These are phyloP conservation scores for Hypomecis atomaria DNA, from an alignment of 2,888 invertebrate genomes.

Conservation along the genomic window DNA sequence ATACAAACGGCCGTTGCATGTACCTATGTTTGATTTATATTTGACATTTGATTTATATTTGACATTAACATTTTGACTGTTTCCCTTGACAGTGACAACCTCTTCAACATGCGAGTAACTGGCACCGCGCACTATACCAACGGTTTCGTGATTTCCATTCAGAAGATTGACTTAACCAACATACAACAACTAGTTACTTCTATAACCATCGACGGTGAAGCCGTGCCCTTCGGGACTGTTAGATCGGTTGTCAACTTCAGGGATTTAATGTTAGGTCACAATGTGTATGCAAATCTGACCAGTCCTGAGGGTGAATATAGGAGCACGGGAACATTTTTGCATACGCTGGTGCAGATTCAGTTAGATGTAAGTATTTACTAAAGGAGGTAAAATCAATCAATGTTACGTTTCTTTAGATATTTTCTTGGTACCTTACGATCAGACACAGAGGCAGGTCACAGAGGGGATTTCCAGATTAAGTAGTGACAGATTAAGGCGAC, in stretches of 20 bases:
- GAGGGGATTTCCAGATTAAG: too few species aligned
- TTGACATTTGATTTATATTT: too few species aligned
- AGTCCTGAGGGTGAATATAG: constrained; percentile 41
- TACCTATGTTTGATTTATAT: too few species aligned
- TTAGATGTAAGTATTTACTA: constrained; percentile 49
- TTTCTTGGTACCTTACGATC: too few species aligned
- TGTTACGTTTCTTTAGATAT: too few species aligned
- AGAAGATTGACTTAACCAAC: constrained; percentile 53
- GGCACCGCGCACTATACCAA: constrained; percentile 63
- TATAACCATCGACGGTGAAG: constrained; percentile 33
- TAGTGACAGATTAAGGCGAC: too few species aligned
- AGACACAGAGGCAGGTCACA: too few species aligned
- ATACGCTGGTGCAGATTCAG: constrained; percentile 37
- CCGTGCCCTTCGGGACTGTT: constrained; percentile 40
- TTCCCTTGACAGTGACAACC: constrained; percentile 50
- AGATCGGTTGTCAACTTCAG: constrained; percentile 51
- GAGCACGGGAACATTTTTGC: constrained; percentile 56
- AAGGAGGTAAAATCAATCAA: too few species aligned
- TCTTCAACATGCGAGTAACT: constrained; percentile 57
- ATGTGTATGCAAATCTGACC: constrained; percentile 53
- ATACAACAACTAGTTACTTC: constrained; percentile 36
- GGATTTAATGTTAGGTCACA: constrained; percentile 57
- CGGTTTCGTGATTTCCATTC: constrained; percentile 65
- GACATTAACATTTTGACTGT: constrained; percentile 1
- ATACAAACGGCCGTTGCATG: too few species aligned